These are phyloP conservation scores for Drosophila lowei DNA, from an alignment of 1,140 invertebrate genomes.

Conservation along the genomic window DNA sequence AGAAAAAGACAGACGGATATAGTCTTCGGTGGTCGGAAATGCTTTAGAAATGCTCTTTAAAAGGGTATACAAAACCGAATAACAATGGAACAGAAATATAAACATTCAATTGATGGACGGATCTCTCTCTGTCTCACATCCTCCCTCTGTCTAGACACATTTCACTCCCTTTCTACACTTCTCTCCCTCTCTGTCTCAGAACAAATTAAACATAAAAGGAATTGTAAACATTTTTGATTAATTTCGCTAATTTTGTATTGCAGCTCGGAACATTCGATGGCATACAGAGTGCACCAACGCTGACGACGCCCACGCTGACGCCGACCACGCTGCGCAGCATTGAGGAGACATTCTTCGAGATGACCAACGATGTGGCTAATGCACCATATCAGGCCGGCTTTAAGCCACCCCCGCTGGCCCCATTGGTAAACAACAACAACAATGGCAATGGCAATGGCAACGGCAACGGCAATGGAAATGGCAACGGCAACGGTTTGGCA, in stretches of 20 bases:
- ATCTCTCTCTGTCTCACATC: constrained; percentile 15
- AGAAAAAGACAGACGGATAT: too few relatives aligned
- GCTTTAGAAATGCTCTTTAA: too few relatives aligned
- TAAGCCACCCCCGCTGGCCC: constrained; percentile 87
- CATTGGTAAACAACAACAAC: constrained; percentile 17
- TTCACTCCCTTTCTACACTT: background rate
- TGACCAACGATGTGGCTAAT: constrained; percentile 87
- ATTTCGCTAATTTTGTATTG: constrained; percentile 67
- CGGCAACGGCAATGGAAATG: constrained; percentile 21
- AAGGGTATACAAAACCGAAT: too few relatives aligned
- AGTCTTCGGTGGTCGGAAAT: background rate
- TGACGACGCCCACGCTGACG: constrained; percentile 95
- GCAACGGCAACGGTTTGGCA: background rate
- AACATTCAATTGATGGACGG: constrained; percentile 37
- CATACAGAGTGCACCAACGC: constrained; percentile 90
- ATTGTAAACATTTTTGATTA: background rate
- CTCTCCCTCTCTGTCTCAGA: too few relatives aligned
- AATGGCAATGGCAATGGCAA: constrained; percentile 23
- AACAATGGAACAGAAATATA: constrained; percentile 11
- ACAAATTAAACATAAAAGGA: background rate
- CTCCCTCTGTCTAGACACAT: background rate
- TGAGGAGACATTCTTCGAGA: constrained; percentile 91
- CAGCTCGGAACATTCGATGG: constrained; percentile 92
- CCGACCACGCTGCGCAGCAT: constrained; percentile 96
- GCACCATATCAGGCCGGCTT: constrained; percentile 94